phyloP scores from a whole-genome alignment of 2,888 invertebrate species.

The Polia nebulosa region DNA sequence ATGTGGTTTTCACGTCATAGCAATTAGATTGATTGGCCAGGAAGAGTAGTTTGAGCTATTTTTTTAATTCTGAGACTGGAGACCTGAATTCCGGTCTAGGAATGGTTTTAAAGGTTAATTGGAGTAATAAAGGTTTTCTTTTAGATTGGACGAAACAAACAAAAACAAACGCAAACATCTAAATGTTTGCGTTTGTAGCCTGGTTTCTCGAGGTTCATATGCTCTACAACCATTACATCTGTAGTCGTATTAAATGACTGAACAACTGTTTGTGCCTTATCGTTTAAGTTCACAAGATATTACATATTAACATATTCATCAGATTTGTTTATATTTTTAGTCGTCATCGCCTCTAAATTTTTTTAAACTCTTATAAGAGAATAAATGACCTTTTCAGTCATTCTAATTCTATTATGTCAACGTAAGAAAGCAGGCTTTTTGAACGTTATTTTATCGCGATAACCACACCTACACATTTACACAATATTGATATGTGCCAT shows the following conservation, averaged over 20 bases:
- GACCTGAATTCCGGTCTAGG: slow-evolving; percentile 24
- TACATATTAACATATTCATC: not conserved
- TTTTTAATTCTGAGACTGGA: slow-evolving; percentile 10
- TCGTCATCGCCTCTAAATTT: not conserved
- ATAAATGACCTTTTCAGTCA: slow-evolving; percentile 16
- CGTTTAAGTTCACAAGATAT: not conserved
- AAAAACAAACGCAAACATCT: no score
- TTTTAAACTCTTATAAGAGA: not conserved
- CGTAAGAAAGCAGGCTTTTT: slow-evolving; percentile 11
- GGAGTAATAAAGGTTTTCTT: not conserved
- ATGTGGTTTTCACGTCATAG: slow-evolving; percentile 40
- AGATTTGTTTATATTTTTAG: not conserved
- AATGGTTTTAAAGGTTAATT: slow-evolving; percentile 28
- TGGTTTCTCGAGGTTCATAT: slow-evolving; percentile 27
- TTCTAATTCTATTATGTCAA: slow-evolving; percentile 13
- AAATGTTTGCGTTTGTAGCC: slow-evolving; percentile 1
- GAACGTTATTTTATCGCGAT: not conserved
- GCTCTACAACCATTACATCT: not conserved
- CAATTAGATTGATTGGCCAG: slow-evolving; percentile 43
- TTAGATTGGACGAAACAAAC: no score
- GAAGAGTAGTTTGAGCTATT: slow-evolving; percentile 21
- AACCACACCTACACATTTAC: slow-evolving; percentile 16
- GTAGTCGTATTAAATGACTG: not conserved
- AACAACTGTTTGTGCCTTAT: not conserved
- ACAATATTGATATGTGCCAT: slow-evolving; percentile 26